Base-by-base conservation (phyloP, 2,797 vertebrate species). In the Dicrostonyx torquatus region DNA sequence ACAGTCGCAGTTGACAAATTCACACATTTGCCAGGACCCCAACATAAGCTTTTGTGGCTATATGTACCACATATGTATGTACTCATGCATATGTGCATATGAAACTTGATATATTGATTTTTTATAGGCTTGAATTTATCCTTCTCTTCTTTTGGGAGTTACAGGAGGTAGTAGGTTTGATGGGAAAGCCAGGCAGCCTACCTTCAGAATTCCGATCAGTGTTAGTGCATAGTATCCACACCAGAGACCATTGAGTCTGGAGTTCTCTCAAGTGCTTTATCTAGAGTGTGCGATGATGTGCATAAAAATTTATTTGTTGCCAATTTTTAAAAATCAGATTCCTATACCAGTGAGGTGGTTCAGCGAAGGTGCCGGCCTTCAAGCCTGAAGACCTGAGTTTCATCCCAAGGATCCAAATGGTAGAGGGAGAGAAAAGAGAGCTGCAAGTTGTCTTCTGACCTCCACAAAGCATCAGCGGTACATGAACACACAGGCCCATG, bases 301-400 rank as follows among this genome's bases (percentile, higher is more conserved):
- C 40, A 48, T 79, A 75, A 76, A 83, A 91, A 43, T 34, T 20
- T 48, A 72, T 45, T 60, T 83, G 50, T 68, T 50, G 45, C 53
- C 72, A 72, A 77, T 12, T 60, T 85, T 93, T 73, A 78, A 87
- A 92, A 86, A 82, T 45, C 29, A 66, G 48, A 24, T 40, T 53
- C 53, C 22, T 20, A 22, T 22, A 6, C 45, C 45, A 86, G 4
- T 70, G 64, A 10, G 34, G 50, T 70, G 22, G 22, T 9, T 53
- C 34, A 53, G 83, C 11, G 18, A 37, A 53, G 34, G 64, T 37
- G 5, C 83, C 22, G 18, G 83, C 45, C 64, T 53, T 17, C 45
- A 26, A 68, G 31, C 13, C 64, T 1, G 13, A 70, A 50, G 83
- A 37, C 4, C 45, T 70, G 22, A 29, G 48, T 53, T 86, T 37